A percentile compares a stretch with the other conserved stretches of the same genome.
These are phyloP conservation scores for Bacillus rossius DNA, from an alignment of 1,140 invertebrate genomes.

Conservation along the genomic window DNA sequence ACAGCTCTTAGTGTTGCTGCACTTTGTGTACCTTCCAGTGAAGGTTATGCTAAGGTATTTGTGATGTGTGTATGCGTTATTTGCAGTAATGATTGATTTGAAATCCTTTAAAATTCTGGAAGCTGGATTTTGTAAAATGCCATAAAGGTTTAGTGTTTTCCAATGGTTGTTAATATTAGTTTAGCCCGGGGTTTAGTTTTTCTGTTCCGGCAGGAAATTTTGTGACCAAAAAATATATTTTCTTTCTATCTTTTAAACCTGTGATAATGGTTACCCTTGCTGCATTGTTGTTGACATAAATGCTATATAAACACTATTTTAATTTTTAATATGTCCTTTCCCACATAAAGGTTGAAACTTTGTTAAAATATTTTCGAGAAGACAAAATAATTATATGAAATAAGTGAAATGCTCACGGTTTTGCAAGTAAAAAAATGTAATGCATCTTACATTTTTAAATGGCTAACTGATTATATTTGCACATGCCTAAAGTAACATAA, in stretches of 20 bases:
- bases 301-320: neutral
- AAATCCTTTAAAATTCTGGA: neutral
- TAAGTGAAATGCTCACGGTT: no score
- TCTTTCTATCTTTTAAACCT: no score
- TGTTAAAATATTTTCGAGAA: no score
- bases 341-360: no score
- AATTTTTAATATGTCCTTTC: no score
- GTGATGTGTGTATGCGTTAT: neutral
- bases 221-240: no score
- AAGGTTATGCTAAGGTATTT: constrained; percentile 60
- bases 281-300: neutral
- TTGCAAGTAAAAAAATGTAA: no score
- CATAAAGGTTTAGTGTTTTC: neutral
- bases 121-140: neutral
- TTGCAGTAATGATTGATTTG: neutral
- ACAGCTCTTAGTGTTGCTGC: constrained; percentile 90
- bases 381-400: no score
- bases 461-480: no score
- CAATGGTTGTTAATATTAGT: neutral
- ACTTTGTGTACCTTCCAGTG: constrained; percentile 82
- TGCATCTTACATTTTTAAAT: no score
- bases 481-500: no score
- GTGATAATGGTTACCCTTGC: no score
- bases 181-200: neutral
- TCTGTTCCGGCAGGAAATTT: neutral